Conservation (phyloP, 2,888 invertebrate genomes). For the Priapulus caudatus region DNA sequence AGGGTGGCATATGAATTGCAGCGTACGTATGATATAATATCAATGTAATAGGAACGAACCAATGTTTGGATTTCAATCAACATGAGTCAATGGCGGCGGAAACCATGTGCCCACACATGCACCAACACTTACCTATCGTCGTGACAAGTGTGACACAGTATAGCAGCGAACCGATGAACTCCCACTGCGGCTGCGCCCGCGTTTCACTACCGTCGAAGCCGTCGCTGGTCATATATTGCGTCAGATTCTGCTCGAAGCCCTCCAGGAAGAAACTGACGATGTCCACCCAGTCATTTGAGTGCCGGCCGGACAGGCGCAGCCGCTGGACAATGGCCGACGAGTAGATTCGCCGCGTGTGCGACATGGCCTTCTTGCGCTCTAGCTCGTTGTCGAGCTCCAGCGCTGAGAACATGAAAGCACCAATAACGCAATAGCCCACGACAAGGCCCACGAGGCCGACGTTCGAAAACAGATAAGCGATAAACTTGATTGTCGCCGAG, state of each 20-base stretch:
- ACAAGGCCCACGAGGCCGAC: constrained; percentile 73
- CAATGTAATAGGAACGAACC: no score
- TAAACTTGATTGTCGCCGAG: background rate
- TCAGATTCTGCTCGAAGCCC: background rate
- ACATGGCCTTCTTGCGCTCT: constrained; percentile 40
- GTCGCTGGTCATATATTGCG: background rate
- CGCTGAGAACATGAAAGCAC: constrained; percentile 68
- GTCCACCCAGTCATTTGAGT: background rate
- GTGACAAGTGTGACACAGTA: background rate
- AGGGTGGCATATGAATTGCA: no score
- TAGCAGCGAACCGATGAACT: background rate
- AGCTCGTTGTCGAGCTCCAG: constrained; percentile 62
- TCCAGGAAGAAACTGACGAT: background rate
- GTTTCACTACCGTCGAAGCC: background rate
- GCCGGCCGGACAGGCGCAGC: background rate
- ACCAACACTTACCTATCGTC: constrained; percentile 1
- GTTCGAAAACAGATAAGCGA: constrained; percentile 68
- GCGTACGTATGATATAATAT: no score
- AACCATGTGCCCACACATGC: no score
- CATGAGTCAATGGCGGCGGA: no score
- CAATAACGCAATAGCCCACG: constrained; percentile 75
- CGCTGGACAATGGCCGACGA: background rate
- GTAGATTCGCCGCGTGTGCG: background rate
- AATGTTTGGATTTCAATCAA: no score
- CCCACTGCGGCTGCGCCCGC: background rate